Conservation (phyloP, 2,797 vertebrate genomes). For the Poeciliopsis paucimaculata region DNA sequence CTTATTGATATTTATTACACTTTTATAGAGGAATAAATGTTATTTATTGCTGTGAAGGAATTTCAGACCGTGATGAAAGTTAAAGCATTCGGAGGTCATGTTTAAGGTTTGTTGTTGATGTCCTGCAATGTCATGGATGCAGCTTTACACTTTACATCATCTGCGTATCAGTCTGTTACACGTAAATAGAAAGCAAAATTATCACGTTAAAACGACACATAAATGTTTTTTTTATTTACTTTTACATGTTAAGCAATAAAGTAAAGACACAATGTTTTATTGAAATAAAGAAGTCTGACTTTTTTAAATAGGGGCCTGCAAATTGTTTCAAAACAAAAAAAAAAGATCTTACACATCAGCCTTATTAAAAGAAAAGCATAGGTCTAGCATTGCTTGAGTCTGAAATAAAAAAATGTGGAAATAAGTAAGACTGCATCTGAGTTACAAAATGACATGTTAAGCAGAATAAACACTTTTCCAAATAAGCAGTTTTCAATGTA, state of each 20-base stretch:
- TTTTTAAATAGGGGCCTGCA: background rate
- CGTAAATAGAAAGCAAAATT: background rate
- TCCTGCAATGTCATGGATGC: constrained; percentile 7
- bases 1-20: constrained; percentile 95
- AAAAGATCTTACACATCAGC: background rate
- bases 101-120: constrained; percentile 8
- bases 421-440: background rate
- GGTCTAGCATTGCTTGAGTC: background rate
- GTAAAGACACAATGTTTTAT: background rate
- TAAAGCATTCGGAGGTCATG: background rate
- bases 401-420: background rate
- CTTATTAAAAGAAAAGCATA: background rate
- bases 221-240: background rate
- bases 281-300: background rate
- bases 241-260: background rate
- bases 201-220: background rate
- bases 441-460: background rate
- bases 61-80: constrained; percentile 85
- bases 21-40: constrained; percentile 76
- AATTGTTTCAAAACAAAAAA: background rate
- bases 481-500: background rate
- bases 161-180: too few relatives aligned
- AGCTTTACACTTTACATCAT: background rate
- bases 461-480: background rate
- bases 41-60: constrained; percentile 83